A percentile compares a stretch with the other conserved stretches of the same genome.
phyloP scores from a whole-genome alignment of 2,888 invertebrate genomes.

The Meloe dianella region DNA sequence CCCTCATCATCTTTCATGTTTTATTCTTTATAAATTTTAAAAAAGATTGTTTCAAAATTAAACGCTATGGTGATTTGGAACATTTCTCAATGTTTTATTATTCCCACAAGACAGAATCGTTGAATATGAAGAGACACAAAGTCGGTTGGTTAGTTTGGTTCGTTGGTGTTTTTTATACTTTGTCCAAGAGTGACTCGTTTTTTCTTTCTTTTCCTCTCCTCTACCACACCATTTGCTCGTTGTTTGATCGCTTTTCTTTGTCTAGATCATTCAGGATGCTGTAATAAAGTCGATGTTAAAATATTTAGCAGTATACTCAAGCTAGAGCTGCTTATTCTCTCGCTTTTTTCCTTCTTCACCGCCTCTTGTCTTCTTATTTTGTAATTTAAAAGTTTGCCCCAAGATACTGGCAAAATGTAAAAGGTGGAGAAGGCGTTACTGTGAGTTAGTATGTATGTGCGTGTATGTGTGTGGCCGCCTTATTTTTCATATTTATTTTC shows the following conservation, averaged over 20 bases:
- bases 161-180: conserved; percentile 14
- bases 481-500: conserved; percentile 51
- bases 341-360: conserved; percentile 15
- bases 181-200: conserved; percentile 9
- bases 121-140: conserved; percentile 46
- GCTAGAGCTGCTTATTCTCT: conserved; percentile 48
- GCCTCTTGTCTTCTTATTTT: conserved; percentile 47
- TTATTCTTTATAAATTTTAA: conserved; percentile 16
- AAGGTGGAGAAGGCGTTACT: conserved; percentile 30
- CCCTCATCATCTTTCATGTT: background rate
- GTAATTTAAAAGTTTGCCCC: conserved; percentile 56
- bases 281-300: conserved; percentile 54
- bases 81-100: conserved; percentile 48
- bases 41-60: conserved; percentile 39
- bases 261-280: conserved; percentile 33
- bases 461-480: conserved; percentile 16
- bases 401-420: conserved; percentile 43
- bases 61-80: conserved; percentile 37
- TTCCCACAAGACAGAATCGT: conserved; percentile 44
- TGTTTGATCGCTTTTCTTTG: conserved; percentile 5
- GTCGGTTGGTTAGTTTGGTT: conserved; percentile 21
- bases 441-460: background rate
- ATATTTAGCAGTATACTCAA: conserved; percentile 52
- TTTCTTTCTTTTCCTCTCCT: conserved; percentile 37
- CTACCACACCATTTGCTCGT: background rate